Evolutionary conservation across 2,888 invertebrate genomes (phyloP), one percentile per base, ranked within the genome.

Genomic region (Eulithis testata): DNA sequence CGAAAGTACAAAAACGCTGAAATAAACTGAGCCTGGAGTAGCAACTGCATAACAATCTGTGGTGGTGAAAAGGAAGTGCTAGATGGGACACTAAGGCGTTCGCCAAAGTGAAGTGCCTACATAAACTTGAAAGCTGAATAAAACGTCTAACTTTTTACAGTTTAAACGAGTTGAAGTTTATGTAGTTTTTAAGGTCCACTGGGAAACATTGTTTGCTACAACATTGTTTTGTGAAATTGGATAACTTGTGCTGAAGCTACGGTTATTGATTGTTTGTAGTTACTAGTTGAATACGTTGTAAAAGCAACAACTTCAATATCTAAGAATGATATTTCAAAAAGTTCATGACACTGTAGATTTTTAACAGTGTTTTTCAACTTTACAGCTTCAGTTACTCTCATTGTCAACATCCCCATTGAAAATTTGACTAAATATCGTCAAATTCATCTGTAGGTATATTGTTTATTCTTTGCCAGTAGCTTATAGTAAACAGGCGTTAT

Each of bases 401-500:
- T 21, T 2, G 21, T 21, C 21, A 21, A 21, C 21, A 31, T 31
- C 31, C 1, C 31, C 31, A 31, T 3, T 4, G 6, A 31, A 31
- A 31, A 40, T 53, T 53, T 21, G 11, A 14, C 12, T 37, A 37
- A 40, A 14, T n/a, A 44, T 11, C 11, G 37, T 36, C 11, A 50
- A 44, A 44, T 11, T 11, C 12, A 50, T 60, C 60, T 67, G 55
- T 27, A 36, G 3, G 11, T 52, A 14, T 60, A 36, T 53, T 14
- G 55, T 55, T 47, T 71, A 68, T 54, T 73, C 71, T 74, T 55
- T 71, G 74, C 11, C 69, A 72, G 73, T 75, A 76, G 77, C 76
- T 80, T 78, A 79, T 79, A 81, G 84, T 85, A 84, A 87, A 88
- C 84, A 86, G 79, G 73, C 76, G 81, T 87, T 89, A 89, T 89